Evolutionary conservation across 2,888 invertebrate genomes (phyloP).

Genomic region (Rapana venosa): DNA sequence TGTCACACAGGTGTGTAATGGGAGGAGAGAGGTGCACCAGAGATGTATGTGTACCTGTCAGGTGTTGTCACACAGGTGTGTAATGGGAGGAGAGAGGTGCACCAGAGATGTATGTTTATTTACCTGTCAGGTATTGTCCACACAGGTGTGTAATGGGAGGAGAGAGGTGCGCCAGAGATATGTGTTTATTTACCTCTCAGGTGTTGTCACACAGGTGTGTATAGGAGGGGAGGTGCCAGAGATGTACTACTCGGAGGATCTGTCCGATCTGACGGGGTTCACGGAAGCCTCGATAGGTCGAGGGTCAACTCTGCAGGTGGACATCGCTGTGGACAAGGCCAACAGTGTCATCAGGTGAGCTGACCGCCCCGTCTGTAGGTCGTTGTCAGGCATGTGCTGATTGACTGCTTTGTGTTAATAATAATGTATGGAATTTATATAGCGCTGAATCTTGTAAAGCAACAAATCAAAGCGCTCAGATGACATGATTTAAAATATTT

Average conservation of each 20-base stretch:
- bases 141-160: conserved; percentile 81
- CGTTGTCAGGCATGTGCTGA: background rate
- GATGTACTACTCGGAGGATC: conserved; percentile 82
- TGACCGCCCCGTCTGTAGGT: background rate
- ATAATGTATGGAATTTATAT: background rate
- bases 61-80: conserved; percentile 59
- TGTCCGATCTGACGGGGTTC: conserved; percentile 78
- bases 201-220: no score
- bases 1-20: no score
- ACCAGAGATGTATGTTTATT: conserved; percentile 83
- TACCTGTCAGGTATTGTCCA: no score
- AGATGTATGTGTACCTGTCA: no score
- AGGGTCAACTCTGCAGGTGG: conserved; percentile 79
- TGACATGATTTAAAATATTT: no score
- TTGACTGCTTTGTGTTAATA: background rate
- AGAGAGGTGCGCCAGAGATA: conserved; percentile 89
- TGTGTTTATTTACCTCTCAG: no score
- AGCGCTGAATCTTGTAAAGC: no score
- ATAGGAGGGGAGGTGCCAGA: no score
- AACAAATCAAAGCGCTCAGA: no score
- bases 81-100: conserved; percentile 88
- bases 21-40: no score
- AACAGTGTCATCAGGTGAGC: conserved; percentile 62
- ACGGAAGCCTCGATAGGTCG: conserved; percentile 86
- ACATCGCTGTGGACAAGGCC: conserved; percentile 57